Evolutionary conservation across 2,888 invertebrate genomes (phyloP).

Genomic region (Himalopsyche anomala): DNA sequence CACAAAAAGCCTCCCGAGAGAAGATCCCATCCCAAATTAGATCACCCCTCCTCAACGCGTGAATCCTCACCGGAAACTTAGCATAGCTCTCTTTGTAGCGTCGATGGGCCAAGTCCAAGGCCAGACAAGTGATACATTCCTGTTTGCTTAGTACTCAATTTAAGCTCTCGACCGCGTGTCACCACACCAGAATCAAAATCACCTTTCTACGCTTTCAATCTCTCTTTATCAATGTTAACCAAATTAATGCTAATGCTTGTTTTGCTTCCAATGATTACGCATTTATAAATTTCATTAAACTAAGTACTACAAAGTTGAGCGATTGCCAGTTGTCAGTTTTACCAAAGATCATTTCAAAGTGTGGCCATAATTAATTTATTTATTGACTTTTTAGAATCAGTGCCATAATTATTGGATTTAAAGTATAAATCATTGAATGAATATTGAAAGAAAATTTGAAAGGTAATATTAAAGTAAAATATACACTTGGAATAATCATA

Average conservation of each 20-base stretch:
- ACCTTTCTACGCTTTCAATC: slow-evolving; percentile 13
- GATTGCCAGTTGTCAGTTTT: neutral
- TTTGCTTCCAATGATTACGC: neutral
- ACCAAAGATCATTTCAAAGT: slow-evolving; percentile 1
- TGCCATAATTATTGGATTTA: no score
- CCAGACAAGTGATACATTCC: neutral
- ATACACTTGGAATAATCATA: no score
- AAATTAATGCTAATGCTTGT: neutral
- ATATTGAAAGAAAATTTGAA: no score
- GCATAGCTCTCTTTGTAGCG: slow-evolving; percentile 44
- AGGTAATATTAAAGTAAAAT: no score
- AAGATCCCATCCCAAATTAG: slow-evolving; percentile 47
- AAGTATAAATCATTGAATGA: no score
- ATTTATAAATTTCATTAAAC: slow-evolving; percentile 6
- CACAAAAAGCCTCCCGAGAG: slow-evolving; percentile 46
- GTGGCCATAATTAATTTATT: neutral
- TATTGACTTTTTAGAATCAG: neutral
- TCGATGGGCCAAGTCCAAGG: slow-evolving; percentile 40
- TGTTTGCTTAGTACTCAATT: slow-evolving; percentile 37
- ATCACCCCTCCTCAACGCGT: slow-evolving; percentile 46
- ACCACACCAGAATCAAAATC: slow-evolving; percentile 22
- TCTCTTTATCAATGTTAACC: neutral
- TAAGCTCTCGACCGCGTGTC: slow-evolving; percentile 23
- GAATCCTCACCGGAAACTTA: slow-evolving; percentile 58
- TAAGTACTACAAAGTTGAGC: neutral